Conservation (phyloP, 2,797 vertebrate species). For the Periparus ater region DNA sequence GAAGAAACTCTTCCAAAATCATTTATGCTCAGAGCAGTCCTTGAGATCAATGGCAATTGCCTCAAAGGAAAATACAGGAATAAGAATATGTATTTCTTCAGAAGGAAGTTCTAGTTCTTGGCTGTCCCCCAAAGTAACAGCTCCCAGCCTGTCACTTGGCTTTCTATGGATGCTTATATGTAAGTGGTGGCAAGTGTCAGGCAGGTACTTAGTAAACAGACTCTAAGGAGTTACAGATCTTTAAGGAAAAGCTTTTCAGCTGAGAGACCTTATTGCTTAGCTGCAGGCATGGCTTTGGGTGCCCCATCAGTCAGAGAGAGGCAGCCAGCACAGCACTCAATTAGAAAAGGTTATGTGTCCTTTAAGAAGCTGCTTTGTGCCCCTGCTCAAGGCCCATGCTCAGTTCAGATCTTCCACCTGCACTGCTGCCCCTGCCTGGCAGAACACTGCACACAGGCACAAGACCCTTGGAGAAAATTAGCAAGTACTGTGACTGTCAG, state of each 20-base stretch:
- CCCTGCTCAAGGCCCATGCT: not conserved
- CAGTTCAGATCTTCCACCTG: not conserved
- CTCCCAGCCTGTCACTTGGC: not conserved
- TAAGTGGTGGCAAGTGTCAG: not conserved
- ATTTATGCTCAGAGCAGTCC: not conserved
- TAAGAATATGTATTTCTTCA: not conserved
- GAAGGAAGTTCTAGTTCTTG: not conserved
- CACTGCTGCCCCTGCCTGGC: not conserved
- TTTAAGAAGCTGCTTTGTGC: not conserved
- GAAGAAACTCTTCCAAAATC: not conserved
- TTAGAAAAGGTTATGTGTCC: not conserved
- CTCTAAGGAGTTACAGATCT: not conserved
- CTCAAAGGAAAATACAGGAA: not conserved
- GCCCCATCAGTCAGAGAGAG: not conserved
- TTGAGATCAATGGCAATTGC: not conserved
- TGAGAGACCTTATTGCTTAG: not conserved
- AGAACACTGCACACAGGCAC: rapidly evolving
- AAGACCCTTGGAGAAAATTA: not conserved
- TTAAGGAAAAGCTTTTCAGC: not conserved
- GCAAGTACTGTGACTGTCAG: not conserved
- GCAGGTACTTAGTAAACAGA: not conserved
- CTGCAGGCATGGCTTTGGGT: not conserved
- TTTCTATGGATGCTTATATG: not conserved
- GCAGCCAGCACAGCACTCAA: not conserved
- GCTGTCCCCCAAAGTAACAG: not conserved